A percentile compares a stretch with the other conserved stretches of the same genome.
These are phyloP conservation scores for Mythimna loreyi DNA, from an alignment of 2,888 invertebrate genomes.

Conservation along the genomic window DNA sequence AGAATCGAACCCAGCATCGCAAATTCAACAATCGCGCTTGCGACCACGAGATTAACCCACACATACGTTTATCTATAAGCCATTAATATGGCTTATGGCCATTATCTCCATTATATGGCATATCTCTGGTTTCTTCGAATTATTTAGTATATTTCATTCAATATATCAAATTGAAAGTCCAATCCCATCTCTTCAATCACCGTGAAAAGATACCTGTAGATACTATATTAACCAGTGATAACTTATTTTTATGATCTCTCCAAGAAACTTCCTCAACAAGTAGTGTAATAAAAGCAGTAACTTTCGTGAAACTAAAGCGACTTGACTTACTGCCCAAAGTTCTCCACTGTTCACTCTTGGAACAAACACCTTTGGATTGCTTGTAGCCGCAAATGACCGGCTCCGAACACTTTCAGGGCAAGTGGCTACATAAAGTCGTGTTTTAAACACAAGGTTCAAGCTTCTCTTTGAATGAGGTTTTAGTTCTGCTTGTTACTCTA, in stretches of 20 bases:
- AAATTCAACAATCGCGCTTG: no score
- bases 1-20: no score
- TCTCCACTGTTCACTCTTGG: slow-evolving; percentile 17
- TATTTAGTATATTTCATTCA: background rate
- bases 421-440: slow-evolving; percentile 37
- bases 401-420: slow-evolving; percentile 27
- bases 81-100: no score
- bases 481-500: background rate
- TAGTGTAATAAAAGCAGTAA: slow-evolving; percentile 23
- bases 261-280: slow-evolving; percentile 11
- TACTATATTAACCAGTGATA: slow-evolving; percentile 7
- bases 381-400: slow-evolving; percentile 51
- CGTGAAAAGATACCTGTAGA: background rate
- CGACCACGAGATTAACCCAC: no score
- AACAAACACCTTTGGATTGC: slow-evolving; percentile 56
- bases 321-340: slow-evolving; percentile 48
- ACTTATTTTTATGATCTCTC: slow-evolving; percentile 19
- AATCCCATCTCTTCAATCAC: background rate
- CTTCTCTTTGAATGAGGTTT: slow-evolving; percentile 22
- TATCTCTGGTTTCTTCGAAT: no score
- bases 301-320: slow-evolving; percentile 29
- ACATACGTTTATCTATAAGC: no score
- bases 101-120: no score
- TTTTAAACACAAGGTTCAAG: slow-evolving; percentile 13
- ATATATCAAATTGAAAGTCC: background rate